phyloP scores from a whole-genome alignment of 2,113 vertebrate genomes.

The Tor tambroides region DNA sequence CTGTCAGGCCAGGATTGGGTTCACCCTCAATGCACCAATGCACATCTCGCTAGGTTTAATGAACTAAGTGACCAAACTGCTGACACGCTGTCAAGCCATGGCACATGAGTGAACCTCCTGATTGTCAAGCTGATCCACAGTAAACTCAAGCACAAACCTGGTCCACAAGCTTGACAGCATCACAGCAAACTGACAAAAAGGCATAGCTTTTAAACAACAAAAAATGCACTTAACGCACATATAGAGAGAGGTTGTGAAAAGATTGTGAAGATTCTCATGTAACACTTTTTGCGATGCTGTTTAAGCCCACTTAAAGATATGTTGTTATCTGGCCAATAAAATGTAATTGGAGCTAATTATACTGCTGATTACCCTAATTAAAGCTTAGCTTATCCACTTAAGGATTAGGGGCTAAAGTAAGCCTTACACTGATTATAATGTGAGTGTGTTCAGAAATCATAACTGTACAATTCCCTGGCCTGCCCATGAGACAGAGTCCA shows the following conservation, averaged over 20 bases:
- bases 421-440: constrained; percentile 66
- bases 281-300: constrained; percentile 56
- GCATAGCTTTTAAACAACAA: constrained; percentile 19
- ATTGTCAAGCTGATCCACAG: constrained; percentile 63
- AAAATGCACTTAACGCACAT: constrained; percentile 5
- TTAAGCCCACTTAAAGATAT: constrained; percentile 69
- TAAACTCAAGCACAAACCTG: constrained; percentile 67
- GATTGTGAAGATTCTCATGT: constrained; percentile 57
- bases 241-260: background rate
- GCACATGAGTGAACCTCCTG: constrained; percentile 62
- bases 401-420: constrained; percentile 73
- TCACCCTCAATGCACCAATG: constrained; percentile 50
- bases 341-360: constrained; percentile 65
- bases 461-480: constrained; percentile 33
- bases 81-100: constrained; percentile 55
- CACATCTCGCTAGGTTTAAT: constrained; percentile 41
- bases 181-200: constrained; percentile 18
- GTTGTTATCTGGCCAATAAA: constrained; percentile 65
- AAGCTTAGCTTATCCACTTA: constrained; percentile 67
- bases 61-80: constrained; percentile 46
- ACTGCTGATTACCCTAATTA: constrained; percentile 74
- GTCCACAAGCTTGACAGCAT: constrained; percentile 49
- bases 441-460: constrained; percentile 46
- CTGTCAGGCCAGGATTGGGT: constrained; percentile 39
- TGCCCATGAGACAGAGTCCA: constrained; percentile 30